Percentiles rank a stretch among this genome's conserved stretches.
These are phyloP conservation scores for Salvator merianae DNA, from an alignment of 2,113 vertebrate species.

Conservation along the genomic window DNA sequence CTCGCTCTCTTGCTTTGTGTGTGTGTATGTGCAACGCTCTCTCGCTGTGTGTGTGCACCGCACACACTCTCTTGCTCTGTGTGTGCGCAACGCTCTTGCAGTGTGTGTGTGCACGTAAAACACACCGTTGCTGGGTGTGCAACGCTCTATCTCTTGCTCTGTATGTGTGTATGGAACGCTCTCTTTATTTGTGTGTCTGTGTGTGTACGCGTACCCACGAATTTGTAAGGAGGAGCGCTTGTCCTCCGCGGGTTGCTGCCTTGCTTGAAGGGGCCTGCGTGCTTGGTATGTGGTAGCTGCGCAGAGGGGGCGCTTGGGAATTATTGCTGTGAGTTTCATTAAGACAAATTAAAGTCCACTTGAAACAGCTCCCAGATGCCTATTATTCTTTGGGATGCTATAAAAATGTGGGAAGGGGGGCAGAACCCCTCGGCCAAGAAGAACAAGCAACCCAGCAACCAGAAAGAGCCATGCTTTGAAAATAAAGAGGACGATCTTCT, in stretches of 20 bases:
- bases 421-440: constrained; percentile 13
- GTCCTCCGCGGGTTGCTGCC: background rate
- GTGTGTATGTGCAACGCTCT: too few relatives aligned
- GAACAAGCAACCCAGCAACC: constrained; percentile 17
- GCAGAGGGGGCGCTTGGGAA: background rate
- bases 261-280: background rate
- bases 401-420: background rate
- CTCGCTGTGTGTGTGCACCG: too few relatives aligned
- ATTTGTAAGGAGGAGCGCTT: too few relatives aligned
- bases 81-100: too few relatives aligned
- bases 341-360: constrained; percentile 40
- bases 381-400: background rate
- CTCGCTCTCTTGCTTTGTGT: too few relatives aligned
- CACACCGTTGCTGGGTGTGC: too few relatives aligned
- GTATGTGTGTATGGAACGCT: too few relatives aligned
- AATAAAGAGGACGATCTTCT: background rate
- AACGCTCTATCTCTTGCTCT: too few relatives aligned
- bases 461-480: constrained; percentile 12
- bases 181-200: too few relatives aligned
- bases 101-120: too few relatives aligned
- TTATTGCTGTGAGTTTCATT: constrained; percentile 29
- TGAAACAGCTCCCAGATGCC: constrained; percentile 27
- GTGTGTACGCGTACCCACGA: too few relatives aligned
- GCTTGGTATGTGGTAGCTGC: constrained; percentile 1
- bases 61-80: too few relatives aligned